A percentile compares a stretch with the other conserved stretches of the same genome.
Conservation (phyloP, 2,797 vertebrate genomes). For the Gephyroberyx darwinii region DNA sequence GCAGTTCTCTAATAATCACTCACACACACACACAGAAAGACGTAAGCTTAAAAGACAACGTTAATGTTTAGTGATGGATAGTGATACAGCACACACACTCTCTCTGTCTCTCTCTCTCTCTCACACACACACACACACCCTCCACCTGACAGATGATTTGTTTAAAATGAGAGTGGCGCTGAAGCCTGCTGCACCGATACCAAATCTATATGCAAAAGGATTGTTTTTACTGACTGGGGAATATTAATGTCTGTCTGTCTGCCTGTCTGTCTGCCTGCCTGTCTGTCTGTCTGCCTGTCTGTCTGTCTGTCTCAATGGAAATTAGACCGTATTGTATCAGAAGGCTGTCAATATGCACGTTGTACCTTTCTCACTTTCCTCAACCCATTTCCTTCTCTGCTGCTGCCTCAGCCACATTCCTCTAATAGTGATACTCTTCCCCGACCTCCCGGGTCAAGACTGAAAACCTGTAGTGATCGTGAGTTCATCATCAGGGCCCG, state of each 20-base stretch:
- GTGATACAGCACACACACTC: slow-evolving; percentile 24
- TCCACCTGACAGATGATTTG: slow-evolving; percentile 47
- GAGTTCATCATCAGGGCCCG: neutral
- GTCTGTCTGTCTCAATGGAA: slow-evolving; percentile 57
- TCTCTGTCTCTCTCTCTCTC: neutral
- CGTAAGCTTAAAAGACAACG: slow-evolving; percentile 5
- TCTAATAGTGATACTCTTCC: slow-evolving; percentile 5
- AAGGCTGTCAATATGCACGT: slow-evolving; percentile 51
- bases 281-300: slow-evolving; percentile 42
- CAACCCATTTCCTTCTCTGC: slow-evolving; percentile 35
- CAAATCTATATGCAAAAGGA: slow-evolving; percentile 72
- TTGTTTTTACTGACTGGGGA: slow-evolving; percentile 57
- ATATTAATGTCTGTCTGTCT: slow-evolving; percentile 65
- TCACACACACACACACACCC: neutral
- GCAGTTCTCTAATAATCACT: slow-evolving; percentile 18
- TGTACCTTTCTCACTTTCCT: slow-evolving; percentile 38
- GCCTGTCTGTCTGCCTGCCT: slow-evolving; percentile 42
- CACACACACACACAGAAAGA: neutral
- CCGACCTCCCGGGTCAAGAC: slow-evolving; percentile 22
- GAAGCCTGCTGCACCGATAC: slow-evolving; percentile 56
- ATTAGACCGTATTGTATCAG: slow-evolving; percentile 50
- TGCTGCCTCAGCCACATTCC: neutral
- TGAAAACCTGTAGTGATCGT: slow-evolving; percentile 7
- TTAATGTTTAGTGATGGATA: slow-evolving; percentile 10
- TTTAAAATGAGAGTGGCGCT: slow-evolving; percentile 61